Evolutionary conservation across 1,140 invertebrate species (phyloP).

Genomic region (Sitobion miscanthi): DNA sequence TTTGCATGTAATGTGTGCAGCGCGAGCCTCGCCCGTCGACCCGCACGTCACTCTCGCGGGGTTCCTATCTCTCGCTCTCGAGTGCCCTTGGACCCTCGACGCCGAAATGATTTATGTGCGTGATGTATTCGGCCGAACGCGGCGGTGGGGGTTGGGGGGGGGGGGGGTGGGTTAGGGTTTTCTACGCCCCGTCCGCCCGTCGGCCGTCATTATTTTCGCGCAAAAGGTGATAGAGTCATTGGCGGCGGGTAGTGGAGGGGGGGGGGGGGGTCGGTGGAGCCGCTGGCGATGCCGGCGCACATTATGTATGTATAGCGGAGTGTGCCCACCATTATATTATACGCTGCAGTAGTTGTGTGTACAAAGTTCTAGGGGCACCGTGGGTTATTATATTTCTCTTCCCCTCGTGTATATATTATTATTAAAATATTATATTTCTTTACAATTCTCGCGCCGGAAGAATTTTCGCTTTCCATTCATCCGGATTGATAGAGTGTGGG

Average conservation of each 20-base stretch:
- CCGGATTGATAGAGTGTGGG: not conserved
- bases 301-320: not conserved
- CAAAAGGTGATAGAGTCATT: not conserved
- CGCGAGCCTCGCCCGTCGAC: not conserved
- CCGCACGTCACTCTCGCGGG: not conserved
- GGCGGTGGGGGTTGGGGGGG: not conserved
- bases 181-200: not conserved
- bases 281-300: not conserved
- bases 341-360: not conserved
- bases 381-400: not conserved
- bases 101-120: conserved; percentile 8
- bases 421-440: not conserved
- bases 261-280: not conserved
- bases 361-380: conserved; percentile 25
- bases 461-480: not conserved
- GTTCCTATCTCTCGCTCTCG: not conserved
- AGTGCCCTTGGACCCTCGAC: conserved; percentile 8
- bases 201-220: conserved; percentile 42
- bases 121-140: not conserved
- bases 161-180: not conserved
- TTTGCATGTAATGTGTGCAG: not conserved
- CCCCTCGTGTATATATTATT: not conserved
- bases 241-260: not conserved
- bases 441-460: conserved; percentile 1
- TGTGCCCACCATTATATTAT: conserved; percentile 26